These are phyloP conservation scores for Zosterops japonicus DNA, from an alignment of 2,113 vertebrate species.

Conservation along the genomic window DNA sequence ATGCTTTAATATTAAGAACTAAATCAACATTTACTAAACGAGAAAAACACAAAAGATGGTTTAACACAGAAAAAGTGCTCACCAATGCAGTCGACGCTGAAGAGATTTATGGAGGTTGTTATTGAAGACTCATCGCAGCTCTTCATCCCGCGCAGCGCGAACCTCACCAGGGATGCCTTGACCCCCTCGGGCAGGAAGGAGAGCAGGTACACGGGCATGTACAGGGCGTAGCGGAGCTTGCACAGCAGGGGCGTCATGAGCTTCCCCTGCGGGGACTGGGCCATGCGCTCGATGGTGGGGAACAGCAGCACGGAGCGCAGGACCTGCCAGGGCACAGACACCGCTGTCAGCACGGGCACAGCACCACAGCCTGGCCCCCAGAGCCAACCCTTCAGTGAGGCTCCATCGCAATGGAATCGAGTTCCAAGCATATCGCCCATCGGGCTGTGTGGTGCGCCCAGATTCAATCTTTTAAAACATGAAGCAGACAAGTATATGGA, in stretches of 20 bases:
- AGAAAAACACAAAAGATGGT: not conserved
- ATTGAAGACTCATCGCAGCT: conserved; percentile 66
- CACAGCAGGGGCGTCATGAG: conserved; percentile 87
- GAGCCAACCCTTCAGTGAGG: fast-evolving
- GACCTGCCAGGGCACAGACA: conserved; percentile 68
- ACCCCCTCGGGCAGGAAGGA: conserved; percentile 83
- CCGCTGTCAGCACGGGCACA: not conserved
- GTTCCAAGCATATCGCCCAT: fast-evolving
- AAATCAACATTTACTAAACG: not conserved
- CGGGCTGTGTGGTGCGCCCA: not conserved
- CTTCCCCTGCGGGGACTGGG: conserved; percentile 85
- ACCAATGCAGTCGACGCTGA: conserved; percentile 89
- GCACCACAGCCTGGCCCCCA: not conserved
- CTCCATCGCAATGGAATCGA: not conserved
- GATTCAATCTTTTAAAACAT: not conserved
- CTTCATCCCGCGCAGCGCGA: conserved; percentile 63
- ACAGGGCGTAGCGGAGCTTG: conserved; percentile 83
- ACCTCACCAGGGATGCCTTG: conserved; percentile 75
- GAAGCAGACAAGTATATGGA: not conserved
- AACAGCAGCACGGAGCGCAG: conserved; percentile 88
- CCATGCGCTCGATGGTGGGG: conserved; percentile 94
- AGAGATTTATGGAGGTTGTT: conserved; percentile 69
- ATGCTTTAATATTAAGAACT: not conserved
- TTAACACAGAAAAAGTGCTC: conserved; percentile 27
- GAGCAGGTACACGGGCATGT: conserved; percentile 81